Percentiles rank a stretch among this genome's conserved stretches.
Evolutionary conservation across 1,140 invertebrate genomes (phyloP).

Genomic region (Galleria mellonella): DNA sequence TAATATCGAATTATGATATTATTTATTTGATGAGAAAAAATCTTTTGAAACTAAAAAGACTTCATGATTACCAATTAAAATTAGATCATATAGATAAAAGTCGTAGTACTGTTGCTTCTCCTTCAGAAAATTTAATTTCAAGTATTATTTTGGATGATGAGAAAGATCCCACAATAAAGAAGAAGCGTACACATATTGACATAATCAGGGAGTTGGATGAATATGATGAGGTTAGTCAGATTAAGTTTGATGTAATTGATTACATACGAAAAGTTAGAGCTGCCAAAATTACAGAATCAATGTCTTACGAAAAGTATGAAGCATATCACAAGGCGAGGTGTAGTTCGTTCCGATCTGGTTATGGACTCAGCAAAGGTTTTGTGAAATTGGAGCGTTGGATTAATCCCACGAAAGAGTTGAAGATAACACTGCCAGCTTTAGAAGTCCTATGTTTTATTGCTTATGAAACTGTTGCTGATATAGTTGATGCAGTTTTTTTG

Average conservation of each 20-base stretch:
- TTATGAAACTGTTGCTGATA: conserved; percentile 82
- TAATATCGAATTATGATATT: conserved; percentile 74
- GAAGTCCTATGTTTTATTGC: conserved; percentile 82
- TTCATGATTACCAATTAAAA: conserved; percentile 56
- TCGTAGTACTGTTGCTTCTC: conserved; percentile 12
- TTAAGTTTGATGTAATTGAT: conserved; percentile 72
- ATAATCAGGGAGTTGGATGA: conserved; percentile 74
- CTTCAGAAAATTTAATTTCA: conserved; percentile 28
- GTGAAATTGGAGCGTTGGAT: conserved; percentile 71
- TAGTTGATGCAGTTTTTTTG: conserved; percentile 80
- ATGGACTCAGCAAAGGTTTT: conserved; percentile 46
- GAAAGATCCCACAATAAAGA: conserved; percentile 40
- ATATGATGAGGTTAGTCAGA: conserved; percentile 74
- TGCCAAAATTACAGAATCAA: conserved; percentile 69
- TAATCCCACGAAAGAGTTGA: conserved; percentile 68
- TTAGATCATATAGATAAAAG: conserved; percentile 54
- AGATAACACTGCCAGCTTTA: conserved; percentile 64
- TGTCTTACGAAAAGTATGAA: conserved; percentile 74
- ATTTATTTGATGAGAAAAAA: conserved; percentile 81
- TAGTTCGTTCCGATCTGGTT: conserved; percentile 54
- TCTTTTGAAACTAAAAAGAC: conserved; percentile 48
- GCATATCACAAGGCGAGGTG: conserved; percentile 70
- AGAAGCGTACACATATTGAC: conserved; percentile 54
- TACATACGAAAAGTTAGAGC: conserved; percentile 70
- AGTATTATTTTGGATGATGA: conserved; percentile 44